These are phyloP conservation scores for Fistularia commersonii DNA, from an alignment of 2,797 vertebrate genomes.

Conservation along the genomic window DNA sequence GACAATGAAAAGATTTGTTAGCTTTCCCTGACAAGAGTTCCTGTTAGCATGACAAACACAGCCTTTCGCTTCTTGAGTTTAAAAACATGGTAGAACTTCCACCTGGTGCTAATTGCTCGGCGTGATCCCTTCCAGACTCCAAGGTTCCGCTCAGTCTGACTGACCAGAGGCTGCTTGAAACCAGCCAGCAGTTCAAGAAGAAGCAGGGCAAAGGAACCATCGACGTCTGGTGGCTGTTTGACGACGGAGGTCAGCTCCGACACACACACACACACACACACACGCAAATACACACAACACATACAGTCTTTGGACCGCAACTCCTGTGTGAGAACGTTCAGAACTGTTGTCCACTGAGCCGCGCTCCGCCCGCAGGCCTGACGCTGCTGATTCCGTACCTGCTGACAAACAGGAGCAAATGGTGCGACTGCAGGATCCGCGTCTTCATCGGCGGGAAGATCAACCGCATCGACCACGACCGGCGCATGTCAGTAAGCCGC, in stretches of 20 bases:
- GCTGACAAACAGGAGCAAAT: conserved; percentile 93
- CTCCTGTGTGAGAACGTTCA: too few relatives aligned
- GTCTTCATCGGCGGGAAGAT: conserved; percentile 98
- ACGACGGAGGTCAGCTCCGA: conserved; percentile 89
- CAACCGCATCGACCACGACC: conserved; percentile 96
- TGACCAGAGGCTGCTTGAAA: conserved; percentile 89
- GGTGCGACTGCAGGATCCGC: conserved; percentile 95
- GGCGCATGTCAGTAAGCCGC: conserved; percentile 85
- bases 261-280: too few relatives aligned
- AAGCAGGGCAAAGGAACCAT: conserved; percentile 96
- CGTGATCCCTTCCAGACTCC: conserved; percentile 62
- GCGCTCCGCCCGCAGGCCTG: conserved; percentile 75
- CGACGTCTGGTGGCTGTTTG: conserved; percentile 98
- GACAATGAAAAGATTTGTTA: too few relatives aligned
- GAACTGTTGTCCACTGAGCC: background rate
- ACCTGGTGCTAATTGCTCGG: background rate
- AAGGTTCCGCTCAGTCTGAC: conserved; percentile 82
- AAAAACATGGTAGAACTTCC: too few relatives aligned
- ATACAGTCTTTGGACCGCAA: too few relatives aligned
- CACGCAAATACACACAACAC: too few relatives aligned
- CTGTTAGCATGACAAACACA: too few relatives aligned
- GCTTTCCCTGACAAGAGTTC: too few relatives aligned
- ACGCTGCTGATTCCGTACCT: conserved; percentile 94
- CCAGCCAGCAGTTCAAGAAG: conserved; percentile 91
- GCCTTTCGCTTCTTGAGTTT: too few relatives aligned